Evolutionary conservation across 1,140 invertebrate genomes (phyloP).

Genomic region (Myzus persicae): DNA sequence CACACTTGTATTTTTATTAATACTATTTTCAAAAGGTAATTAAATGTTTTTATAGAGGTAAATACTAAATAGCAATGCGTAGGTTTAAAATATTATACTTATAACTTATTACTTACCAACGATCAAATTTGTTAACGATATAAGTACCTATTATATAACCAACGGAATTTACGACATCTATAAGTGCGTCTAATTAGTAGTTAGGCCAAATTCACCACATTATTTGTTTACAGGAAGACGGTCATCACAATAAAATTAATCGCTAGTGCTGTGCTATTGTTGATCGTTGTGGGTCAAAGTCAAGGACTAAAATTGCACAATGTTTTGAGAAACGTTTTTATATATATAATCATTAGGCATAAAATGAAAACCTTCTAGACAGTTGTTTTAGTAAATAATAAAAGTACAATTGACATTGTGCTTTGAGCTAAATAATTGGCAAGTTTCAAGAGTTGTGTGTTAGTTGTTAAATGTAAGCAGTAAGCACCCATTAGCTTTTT

Average conservation of each 20-base stretch:
- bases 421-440: not conserved
- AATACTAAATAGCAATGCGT: not conserved
- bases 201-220: not conserved
- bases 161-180: not conserved
- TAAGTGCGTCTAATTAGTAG: constrained; percentile 29
- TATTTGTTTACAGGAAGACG: constrained; percentile 52
- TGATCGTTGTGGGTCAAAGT: constrained; percentile 47
- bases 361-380: constrained; percentile 30
- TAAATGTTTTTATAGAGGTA: not conserved
- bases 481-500: no score
- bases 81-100: not conserved
- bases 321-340: constrained; percentile 17
- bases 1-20: not conserved
- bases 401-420: not conserved
- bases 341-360: not conserved
- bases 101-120: not conserved
- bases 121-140: not conserved
- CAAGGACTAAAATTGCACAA: constrained; percentile 38
- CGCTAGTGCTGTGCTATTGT: not conserved
- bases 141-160: not conserved
- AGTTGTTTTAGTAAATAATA: not conserved
- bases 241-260: constrained; percentile 48
- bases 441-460: not conserved
- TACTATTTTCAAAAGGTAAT: not conserved
- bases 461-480: not conserved